A percentile compares a stretch with the other conserved stretches of the same genome.
phyloP scores from a whole-genome alignment of 2,797 vertebrate species.

The Prionace glauca region DNA sequence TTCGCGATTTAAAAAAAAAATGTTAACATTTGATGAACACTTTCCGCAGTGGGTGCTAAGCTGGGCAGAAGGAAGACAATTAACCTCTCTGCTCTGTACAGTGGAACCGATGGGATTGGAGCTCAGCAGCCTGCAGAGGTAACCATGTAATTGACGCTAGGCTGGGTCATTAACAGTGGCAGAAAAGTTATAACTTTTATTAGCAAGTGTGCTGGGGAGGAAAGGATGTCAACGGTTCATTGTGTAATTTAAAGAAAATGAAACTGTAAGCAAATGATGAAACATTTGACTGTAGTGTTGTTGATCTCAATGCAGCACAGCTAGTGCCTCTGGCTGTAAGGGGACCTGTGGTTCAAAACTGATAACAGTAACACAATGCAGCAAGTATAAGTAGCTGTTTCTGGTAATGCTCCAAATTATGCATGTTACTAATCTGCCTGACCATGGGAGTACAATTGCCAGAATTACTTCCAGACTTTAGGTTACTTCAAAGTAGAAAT shows the following conservation, averaged over 20 bases:
- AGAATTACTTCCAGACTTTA: background rate
- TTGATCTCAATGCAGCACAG: background rate
- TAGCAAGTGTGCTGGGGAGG: background rate
- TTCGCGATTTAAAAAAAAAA: no score
- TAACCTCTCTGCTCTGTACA: background rate
- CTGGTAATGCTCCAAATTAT: background rate
- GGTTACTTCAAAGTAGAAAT: background rate
- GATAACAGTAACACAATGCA: background rate
- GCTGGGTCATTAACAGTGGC: background rate
- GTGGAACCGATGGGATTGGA: background rate
- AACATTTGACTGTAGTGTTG: background rate
- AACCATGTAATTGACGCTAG: background rate
- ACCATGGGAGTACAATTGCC: background rate
- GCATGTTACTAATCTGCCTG: background rate
- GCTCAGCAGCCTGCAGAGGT: background rate
- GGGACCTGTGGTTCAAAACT: background rate
- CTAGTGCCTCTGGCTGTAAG: background rate
- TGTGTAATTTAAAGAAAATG: background rate
- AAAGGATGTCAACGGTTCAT: background rate
- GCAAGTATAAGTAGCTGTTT: background rate
- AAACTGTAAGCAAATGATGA: background rate
- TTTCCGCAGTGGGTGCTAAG: background rate
- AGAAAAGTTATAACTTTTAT: background rate
- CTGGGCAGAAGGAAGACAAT: background rate
- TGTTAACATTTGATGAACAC: background rate